These are phyloP conservation scores for Hydrolagus affinis DNA, from an alignment of 2,113 vertebrate species.

Conservation along the genomic window DNA sequence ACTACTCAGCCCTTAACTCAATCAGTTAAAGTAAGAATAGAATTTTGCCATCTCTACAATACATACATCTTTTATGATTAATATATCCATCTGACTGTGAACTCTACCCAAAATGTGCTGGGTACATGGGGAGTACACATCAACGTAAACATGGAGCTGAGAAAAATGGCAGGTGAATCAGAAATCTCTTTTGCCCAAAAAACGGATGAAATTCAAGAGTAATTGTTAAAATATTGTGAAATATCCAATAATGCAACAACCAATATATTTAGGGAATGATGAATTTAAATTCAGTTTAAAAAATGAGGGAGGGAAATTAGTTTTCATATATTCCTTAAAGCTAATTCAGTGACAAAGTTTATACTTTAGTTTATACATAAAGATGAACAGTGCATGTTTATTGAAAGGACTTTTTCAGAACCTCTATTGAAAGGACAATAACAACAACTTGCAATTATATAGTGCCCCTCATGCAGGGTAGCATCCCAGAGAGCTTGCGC, in stretches of 20 bases:
- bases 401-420: too few species aligned
- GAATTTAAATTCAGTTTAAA: neutral
- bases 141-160: neutral
- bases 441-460: too few species aligned
- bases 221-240: neutral
- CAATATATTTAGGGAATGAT: too few species aligned
- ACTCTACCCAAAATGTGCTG: neutral
- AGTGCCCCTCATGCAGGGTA: too few species aligned
- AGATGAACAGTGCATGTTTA: neutral
- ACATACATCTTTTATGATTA: neutral
- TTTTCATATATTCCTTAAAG: neutral
- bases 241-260: too few species aligned
- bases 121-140: too few species aligned
- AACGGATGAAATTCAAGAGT: neutral
- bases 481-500: too few species aligned
- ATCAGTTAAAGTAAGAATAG: neutral
- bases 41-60: neutral
- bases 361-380: neutral
- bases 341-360: neutral
- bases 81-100: neutral
- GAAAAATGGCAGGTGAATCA: neutral
- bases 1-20: neutral
- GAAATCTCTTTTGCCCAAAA: neutral
- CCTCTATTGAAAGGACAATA: too few species aligned
- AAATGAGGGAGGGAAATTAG: neutral